Percentiles rank a stretch among this genome's conserved stretches.
Evolutionary conservation across 2,113 vertebrate genomes (phyloP).

Genomic region (Vulpes lagopus): DNA sequence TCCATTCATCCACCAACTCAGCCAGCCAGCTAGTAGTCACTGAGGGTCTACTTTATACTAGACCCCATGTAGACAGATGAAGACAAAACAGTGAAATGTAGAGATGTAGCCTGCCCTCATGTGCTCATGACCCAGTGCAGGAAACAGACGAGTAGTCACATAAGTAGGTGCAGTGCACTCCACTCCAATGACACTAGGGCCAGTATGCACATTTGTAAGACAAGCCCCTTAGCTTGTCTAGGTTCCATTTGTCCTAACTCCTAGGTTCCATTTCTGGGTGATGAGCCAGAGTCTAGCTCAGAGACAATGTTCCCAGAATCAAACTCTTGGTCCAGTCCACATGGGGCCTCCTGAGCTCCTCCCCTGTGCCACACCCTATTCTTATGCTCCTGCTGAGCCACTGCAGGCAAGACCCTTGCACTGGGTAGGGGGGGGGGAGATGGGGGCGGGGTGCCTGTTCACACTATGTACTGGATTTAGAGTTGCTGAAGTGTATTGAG

Average conservation of each 20-base stretch:
- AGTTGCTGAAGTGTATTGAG: neutral
- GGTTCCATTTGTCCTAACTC: neutral
- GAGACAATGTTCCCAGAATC: neutral
- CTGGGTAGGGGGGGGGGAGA: neutral
- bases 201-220: neutral
- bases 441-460: neutral
- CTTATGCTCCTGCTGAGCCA: neutral
- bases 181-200: neutral
- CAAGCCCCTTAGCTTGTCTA: neutral
- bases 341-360: neutral
- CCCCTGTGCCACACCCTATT: neutral
- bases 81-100: neutral
- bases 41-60: neutral
- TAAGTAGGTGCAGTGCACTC: rapidly evolving
- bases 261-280: neutral
- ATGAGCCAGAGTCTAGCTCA: neutral
- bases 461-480: neutral
- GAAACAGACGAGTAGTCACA: neutral
- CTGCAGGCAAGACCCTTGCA: neutral
- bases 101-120: rapidly evolving
- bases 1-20: no score
- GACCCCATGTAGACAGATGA: neutral
- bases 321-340: neutral
- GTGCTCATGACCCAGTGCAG: neutral
- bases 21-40: neutral